A percentile compares a stretch with the other conserved stretches of the same genome.
Evolutionary conservation across 1,140 invertebrate genomes (phyloP).

Genomic region (Ectropis grisescens): DNA sequence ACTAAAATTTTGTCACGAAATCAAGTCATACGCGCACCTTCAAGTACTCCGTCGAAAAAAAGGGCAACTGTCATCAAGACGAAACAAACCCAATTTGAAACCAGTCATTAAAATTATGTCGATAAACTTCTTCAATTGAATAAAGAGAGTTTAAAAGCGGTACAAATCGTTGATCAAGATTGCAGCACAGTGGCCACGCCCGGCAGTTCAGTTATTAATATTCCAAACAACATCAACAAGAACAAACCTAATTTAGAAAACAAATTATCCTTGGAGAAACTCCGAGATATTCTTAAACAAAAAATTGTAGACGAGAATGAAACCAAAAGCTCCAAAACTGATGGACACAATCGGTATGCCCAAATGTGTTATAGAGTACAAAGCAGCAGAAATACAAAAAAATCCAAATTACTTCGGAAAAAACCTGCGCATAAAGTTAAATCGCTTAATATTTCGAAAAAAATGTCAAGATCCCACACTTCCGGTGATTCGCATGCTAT

Average conservation of each 20-base stretch:
- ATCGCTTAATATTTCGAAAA: slow-evolving; percentile 49
- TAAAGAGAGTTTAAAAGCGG: slow-evolving; percentile 58
- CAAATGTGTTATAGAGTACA: too few relatives aligned
- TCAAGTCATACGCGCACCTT: background rate
- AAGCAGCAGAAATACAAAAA: too few relatives aligned
- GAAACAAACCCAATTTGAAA: slow-evolving; percentile 15
- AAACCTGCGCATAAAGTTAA: slow-evolving; percentile 51
- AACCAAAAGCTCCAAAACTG: slow-evolving; percentile 7
- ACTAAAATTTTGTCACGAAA: slow-evolving; percentile 6
- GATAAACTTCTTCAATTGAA: slow-evolving; percentile 66
- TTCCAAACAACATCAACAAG: slow-evolving; percentile 33
- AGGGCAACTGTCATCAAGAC: too few relatives aligned
- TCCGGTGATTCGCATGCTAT: too few relatives aligned
- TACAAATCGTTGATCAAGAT: slow-evolving; percentile 58
- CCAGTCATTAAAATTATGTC: slow-evolving; percentile 61
- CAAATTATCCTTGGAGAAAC: slow-evolving; percentile 53
- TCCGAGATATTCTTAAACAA: slow-evolving; percentile 39
- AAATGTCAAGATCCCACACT: slow-evolving; percentile 27
- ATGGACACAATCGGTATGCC: background rate
- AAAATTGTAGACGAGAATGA: slow-evolving; percentile 29
- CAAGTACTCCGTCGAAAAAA: slow-evolving; percentile 2
- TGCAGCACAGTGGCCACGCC: slow-evolving; percentile 69
- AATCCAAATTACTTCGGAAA: slow-evolving; percentile 10
- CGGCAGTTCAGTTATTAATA: slow-evolving; percentile 63
- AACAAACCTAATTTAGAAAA: slow-evolving; percentile 14